Evolutionary conservation across 2,797 vertebrate species (phyloP), one percentile per base, ranked within the genome.

Genomic region (Sylvia borin): DNA sequence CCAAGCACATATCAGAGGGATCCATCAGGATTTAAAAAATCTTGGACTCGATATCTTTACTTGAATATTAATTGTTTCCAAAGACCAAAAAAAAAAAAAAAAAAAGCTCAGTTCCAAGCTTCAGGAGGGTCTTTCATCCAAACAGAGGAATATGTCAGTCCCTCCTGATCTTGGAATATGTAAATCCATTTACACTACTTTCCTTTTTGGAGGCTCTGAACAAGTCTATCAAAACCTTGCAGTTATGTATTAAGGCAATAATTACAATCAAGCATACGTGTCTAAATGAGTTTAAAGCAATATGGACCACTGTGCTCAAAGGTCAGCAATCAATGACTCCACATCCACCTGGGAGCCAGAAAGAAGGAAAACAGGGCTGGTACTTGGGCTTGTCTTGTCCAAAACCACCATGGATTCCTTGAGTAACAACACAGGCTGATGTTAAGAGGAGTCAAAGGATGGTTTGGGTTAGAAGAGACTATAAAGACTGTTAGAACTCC

Each of bases 261-360:
- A n/a, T n/a, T 29, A 38, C 32, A 38, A 48, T 17, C 42, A 43
- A 60, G 60, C 20, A 18, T 16, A 36, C 0, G 1, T 11, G 6
- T 29, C 8, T 17, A 31, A 65, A 26, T 5, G 29, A 53, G 13
- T 55, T 47, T n/a, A 50, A 64, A 75, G 47, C 2, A 5, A 26
- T 9, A 38, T 29, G 51, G 38, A 70, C 6, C 34, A 26, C 29
- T 29, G 42, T 51, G 43, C 65, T 65, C 50, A 40, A 54, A 91
- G 64, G 34, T 32, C 17, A 62, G 22, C 31, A 74, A 25, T 10
- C 32, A 11, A 12, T 2, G 24, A 40, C 26, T 73, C 32, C 43
- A 70, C 29, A 77, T 21, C 31, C 78, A 65, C 14, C 12, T 72
- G 60, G 50, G 2, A 21, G n/a, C 51, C 70, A 71, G 20, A 12